A percentile compares a stretch with the other conserved stretches of the same genome.
These are phyloP conservation scores for Xiphophorus maculatus DNA, from an alignment of 2,113 vertebrate species.

Conservation along the genomic window DNA sequence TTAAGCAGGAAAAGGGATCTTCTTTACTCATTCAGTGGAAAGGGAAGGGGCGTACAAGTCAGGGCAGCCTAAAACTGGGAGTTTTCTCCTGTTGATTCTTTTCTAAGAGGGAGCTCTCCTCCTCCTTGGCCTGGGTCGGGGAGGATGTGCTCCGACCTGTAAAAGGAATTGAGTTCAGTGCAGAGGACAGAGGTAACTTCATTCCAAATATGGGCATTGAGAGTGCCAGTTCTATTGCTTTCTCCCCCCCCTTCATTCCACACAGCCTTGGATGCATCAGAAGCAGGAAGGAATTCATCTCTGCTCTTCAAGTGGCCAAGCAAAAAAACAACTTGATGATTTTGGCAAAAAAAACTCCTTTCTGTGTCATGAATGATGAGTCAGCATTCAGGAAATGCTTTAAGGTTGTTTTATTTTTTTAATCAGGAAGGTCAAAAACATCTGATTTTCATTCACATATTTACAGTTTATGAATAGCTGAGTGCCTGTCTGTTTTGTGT, in stretches of 20 bases:
- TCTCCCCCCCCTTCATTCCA: background rate
- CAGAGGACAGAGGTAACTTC: conserved; percentile 61
- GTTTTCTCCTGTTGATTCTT: conserved; percentile 26
- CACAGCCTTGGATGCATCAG: conserved; percentile 4
- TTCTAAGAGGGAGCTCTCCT: conserved; percentile 19
- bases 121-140: conserved; percentile 17
- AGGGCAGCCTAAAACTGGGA: conserved; percentile 25
- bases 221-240: conserved; percentile 37
- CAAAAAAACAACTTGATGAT: conserved; percentile 28
- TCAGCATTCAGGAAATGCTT: conserved; percentile 49
- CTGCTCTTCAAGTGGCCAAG: conserved; percentile 40
- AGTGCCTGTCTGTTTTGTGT: conserved; percentile 39
- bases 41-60: conserved; percentile 37
- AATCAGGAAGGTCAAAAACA: conserved; percentile 12
- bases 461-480: conserved; percentile 33
- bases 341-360: conserved; percentile 23
- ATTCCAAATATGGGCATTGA: conserved; percentile 79
- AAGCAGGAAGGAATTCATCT: conserved; percentile 51
- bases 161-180: conserved; percentile 74
- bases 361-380: conserved; percentile 56
- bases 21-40: background rate
- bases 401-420: conserved; percentile 4
- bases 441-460: conserved; percentile 31
- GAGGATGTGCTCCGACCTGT: conserved; percentile 77
- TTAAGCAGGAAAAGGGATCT: conserved; percentile 13